phyloP scores from a whole-genome alignment of 2,797 vertebrate species.

The Mormyrus hasselquistii region DNA sequence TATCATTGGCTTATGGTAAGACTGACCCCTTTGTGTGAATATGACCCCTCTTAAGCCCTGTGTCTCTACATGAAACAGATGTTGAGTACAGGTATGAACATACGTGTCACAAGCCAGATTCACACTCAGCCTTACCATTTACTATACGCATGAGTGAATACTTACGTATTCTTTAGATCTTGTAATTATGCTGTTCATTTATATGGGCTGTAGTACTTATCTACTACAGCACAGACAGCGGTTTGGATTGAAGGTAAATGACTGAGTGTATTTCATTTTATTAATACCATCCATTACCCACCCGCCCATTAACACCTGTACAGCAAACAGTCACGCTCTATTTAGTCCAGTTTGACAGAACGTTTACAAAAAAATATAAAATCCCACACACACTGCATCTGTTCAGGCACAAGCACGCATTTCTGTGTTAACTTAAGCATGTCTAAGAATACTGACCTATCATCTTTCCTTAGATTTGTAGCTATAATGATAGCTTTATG shows the following conservation, averaged over 20 bases:
- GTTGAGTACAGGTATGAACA: neutral
- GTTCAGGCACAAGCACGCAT: neutral
- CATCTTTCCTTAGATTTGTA: neutral
- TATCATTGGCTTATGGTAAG: neutral
- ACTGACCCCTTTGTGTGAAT: neutral
- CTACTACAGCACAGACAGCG: neutral
- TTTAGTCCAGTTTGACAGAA: neutral
- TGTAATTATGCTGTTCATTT: neutral
- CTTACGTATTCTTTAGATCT: neutral
- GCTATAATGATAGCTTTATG: neutral
- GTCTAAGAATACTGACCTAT: neutral
- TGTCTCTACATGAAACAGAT: neutral
- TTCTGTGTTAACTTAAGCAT: neutral
- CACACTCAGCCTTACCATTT: neutral
- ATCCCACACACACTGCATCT: neutral
- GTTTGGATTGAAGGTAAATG: neutral
- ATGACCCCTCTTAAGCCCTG: neutral
- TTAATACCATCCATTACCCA: neutral
- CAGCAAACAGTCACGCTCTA: neutral
- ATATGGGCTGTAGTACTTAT: neutral
- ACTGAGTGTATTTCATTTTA: neutral
- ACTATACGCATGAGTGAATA: neutral
- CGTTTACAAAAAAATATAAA: neutral
- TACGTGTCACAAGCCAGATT: neutral
- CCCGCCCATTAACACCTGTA: neutral